These are phyloP conservation scores for Cettia cetti DNA, from an alignment of 2,113 vertebrate genomes.

Conservation along the genomic window DNA sequence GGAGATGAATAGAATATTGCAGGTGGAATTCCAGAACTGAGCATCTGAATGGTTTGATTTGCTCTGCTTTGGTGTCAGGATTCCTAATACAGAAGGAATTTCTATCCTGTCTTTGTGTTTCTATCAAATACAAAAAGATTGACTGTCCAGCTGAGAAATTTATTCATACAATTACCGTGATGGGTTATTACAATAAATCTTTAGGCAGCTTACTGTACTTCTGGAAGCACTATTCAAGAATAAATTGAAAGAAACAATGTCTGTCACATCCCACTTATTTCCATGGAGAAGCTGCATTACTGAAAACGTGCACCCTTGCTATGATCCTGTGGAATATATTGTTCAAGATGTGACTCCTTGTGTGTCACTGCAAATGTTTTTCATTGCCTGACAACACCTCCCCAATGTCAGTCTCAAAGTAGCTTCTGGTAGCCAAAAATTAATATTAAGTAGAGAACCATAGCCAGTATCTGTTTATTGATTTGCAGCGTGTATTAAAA, in stretches of 20 bases:
- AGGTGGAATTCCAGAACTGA: not conserved
- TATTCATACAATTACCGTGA: conserved; percentile 50
- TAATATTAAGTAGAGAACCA: not conserved
- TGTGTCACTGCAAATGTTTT: not conserved
- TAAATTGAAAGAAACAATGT: conserved; percentile 40
- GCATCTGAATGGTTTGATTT: not conserved
- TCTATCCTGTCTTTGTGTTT: not conserved
- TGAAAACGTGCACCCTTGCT: not conserved
- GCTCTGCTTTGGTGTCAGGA: not conserved
- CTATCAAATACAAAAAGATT: conserved; percentile 37
- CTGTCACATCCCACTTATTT: not conserved
- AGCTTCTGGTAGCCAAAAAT: not conserved
- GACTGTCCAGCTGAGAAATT: conserved; percentile 48
- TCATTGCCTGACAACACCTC: not conserved
- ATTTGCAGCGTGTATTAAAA: not conserved
- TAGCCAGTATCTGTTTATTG: not conserved
- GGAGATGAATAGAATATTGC: not conserved
- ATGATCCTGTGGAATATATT: not conserved
- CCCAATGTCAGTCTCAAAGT: not conserved
- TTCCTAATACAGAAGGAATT: not conserved
- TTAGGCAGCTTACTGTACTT: conserved; percentile 20
- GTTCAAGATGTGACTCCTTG: not conserved
- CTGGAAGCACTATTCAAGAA: conserved; percentile 11
- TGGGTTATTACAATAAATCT: conserved; percentile 47
- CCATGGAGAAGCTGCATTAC: not conserved